phyloP scores from a whole-genome alignment of 2,888 invertebrate species.

The Netelia melanura region DNA sequence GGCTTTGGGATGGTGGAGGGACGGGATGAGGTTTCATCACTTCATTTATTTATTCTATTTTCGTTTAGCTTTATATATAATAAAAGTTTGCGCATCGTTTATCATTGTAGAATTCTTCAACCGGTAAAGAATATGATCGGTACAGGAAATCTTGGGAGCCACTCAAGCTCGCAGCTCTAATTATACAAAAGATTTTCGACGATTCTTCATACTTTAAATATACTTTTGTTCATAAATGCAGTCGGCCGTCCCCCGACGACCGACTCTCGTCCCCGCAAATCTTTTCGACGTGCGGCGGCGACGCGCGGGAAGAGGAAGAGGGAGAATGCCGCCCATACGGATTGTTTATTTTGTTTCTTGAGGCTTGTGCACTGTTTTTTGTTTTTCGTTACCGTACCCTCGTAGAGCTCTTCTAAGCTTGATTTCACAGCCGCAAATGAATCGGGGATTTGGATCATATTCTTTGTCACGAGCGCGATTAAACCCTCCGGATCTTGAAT shows the following conservation, averaged over 20 bases:
- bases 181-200: constrained; percentile 71
- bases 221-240: constrained; percentile 67
- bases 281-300: not conserved
- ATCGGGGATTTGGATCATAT: constrained; percentile 83
- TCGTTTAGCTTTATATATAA: constrained; percentile 36
- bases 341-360: constrained; percentile 74
- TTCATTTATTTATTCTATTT: constrained; percentile 70
- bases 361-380: constrained; percentile 76
- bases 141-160: constrained; percentile 78
- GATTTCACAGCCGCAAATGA: constrained; percentile 82
- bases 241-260: constrained; percentile 56
- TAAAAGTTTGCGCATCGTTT: constrained; percentile 46
- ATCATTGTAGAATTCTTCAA: constrained; percentile 70
- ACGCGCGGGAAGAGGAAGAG: not conserved
- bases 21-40: constrained; percentile 72
- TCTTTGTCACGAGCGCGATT: constrained; percentile 84
- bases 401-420: constrained; percentile 79
- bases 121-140: constrained; percentile 85
- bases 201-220: constrained; percentile 67
- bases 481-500: constrained; percentile 81
- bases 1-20: constrained; percentile 83
- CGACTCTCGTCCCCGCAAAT: constrained; percentile 37
- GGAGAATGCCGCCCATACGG: constrained; percentile 63
- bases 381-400: constrained; percentile 75
- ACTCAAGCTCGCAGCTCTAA: constrained; percentile 73